phyloP scores from a whole-genome alignment of 1,140 invertebrate genomes.

The Brachionus rotundiformis region DNA sequence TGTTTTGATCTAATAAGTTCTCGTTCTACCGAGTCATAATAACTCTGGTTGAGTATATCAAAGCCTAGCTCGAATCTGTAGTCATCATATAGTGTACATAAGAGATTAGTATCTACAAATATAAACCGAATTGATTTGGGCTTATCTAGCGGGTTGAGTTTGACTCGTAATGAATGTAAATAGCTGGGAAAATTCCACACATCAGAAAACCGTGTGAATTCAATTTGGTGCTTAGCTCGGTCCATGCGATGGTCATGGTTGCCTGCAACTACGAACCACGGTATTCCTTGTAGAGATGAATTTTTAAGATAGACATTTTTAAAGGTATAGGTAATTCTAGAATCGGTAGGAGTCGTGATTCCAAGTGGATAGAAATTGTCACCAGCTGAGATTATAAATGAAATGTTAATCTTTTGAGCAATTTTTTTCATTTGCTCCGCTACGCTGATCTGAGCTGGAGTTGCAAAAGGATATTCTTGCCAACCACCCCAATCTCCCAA shows the following conservation, averaged over 20 bases:
- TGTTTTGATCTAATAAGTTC: conserved; percentile 8
- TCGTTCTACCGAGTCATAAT: conserved; percentile 3
- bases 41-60: not conserved
- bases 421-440: not conserved
- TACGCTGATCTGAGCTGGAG: not conserved
- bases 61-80: not conserved
- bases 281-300: not conserved
- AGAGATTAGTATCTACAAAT: not conserved
- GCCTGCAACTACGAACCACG: conserved; percentile 43
- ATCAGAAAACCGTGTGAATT: not conserved
- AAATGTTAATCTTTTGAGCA: not conserved
- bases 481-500: conserved; percentile 22
- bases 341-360: not conserved
- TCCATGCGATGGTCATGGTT: conserved; percentile 49
- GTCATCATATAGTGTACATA: conserved; percentile 17
- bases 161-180: not conserved
- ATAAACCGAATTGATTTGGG: not conserved
- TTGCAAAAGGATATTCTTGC: not conserved
- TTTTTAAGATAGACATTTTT: conserved; percentile 31
- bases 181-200: conserved; percentile 41
- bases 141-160: not conserved
- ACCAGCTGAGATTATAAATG: conserved; percentile 49
- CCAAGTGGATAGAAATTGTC: conserved; percentile 53
- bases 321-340: conserved; percentile 49
- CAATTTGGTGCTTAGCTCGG: conserved; percentile 41